These are phyloP conservation scores for Habrosyne pyritoides DNA, from an alignment of 2,888 invertebrate genomes.

Conservation along the genomic window DNA sequence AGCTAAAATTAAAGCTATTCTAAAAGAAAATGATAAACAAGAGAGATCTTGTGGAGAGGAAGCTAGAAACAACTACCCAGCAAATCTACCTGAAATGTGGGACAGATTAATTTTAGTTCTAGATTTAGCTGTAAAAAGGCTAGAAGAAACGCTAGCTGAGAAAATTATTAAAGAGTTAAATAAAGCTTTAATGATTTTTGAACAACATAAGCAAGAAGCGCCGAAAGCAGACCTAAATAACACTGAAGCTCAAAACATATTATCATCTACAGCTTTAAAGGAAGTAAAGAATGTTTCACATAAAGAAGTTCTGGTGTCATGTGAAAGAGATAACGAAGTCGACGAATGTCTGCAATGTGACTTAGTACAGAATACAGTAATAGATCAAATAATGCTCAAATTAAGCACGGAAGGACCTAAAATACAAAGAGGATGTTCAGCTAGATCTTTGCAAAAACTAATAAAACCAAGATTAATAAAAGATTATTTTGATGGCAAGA, in stretches of 20 bases:
- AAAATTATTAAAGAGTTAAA: constrained; percentile 60
- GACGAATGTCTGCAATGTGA: constrained; percentile 57
- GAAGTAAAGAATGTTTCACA: constrained; percentile 15
- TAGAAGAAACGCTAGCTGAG: constrained; percentile 57
- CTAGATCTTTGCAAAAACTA: constrained; percentile 27
- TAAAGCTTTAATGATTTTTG: constrained; percentile 23
- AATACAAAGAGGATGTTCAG: constrained; percentile 11
- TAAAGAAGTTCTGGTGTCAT: constrained; percentile 23
- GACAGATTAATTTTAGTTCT: constrained; percentile 52
- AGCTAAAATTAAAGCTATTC: constrained; percentile 42
- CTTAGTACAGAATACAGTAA: constrained; percentile 52
- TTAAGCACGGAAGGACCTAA: constrained; percentile 38
- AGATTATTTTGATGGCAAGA: constrained; percentile 49
- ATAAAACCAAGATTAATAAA: constrained; percentile 35
- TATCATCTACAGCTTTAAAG: constrained; percentile 12
- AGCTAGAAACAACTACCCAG: constrained; percentile 29
- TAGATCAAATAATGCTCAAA: constrained; percentile 57
- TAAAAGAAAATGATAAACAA: constrained; percentile 35
- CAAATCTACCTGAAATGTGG: constrained; percentile 53
- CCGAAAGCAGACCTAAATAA: constrained; percentile 12
- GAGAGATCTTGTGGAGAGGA: constrained; percentile 43
- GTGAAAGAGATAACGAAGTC: constrained; percentile 8
- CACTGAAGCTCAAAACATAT: not conserved
- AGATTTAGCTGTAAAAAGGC: constrained; percentile 53
- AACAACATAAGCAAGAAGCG: constrained; percentile 17